Percentiles rank a stretch among this genome's conserved stretches.
Conservation (phyloP, 2,113 vertebrate genomes). For the Cisticola juncidis region DNA sequence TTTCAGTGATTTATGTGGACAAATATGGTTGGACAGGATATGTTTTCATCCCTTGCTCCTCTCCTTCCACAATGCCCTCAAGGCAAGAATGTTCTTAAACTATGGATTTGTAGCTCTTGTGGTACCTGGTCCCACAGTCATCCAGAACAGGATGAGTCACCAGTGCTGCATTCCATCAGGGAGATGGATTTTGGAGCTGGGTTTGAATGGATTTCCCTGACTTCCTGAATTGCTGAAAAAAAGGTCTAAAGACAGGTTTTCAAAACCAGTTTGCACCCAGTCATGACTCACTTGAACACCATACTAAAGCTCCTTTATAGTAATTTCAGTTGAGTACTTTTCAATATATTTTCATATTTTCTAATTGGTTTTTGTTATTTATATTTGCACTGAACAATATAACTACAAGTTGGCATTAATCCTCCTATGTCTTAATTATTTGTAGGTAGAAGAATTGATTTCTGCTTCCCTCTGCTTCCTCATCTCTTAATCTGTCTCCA, state of each 20-base stretch:
- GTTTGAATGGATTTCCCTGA: not conserved
- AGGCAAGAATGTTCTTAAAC: not conserved
- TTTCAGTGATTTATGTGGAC: not conserved
- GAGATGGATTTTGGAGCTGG: not conserved
- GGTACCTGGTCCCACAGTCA: not conserved
- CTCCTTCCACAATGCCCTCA: not conserved
- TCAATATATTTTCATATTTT: not conserved
- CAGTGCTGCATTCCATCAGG: not conserved
- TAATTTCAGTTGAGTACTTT: not conserved
- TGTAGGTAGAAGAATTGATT: slow-evolving; percentile 58
- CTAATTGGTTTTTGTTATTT: not conserved
- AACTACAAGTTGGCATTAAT: slow-evolving; percentile 46
- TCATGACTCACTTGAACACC: not conserved
- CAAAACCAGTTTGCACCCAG: not conserved
- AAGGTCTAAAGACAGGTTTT: not conserved
- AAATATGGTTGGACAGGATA: not conserved
- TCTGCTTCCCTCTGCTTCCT: not conserved
- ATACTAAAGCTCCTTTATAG: not conserved
- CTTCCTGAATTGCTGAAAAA: not conserved
- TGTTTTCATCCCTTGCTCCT: not conserved
- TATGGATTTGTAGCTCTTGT: not conserved
- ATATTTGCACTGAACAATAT: slow-evolving; percentile 3
- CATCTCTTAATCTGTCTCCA: slow-evolving; percentile 43
- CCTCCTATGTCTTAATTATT: slow-evolving; percentile 75
- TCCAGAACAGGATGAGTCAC: not conserved